Evolutionary conservation across 2,888 invertebrate species (phyloP), one percentile per base, ranked within the genome.

Genomic region (Iphiclides podalirius): DNA sequence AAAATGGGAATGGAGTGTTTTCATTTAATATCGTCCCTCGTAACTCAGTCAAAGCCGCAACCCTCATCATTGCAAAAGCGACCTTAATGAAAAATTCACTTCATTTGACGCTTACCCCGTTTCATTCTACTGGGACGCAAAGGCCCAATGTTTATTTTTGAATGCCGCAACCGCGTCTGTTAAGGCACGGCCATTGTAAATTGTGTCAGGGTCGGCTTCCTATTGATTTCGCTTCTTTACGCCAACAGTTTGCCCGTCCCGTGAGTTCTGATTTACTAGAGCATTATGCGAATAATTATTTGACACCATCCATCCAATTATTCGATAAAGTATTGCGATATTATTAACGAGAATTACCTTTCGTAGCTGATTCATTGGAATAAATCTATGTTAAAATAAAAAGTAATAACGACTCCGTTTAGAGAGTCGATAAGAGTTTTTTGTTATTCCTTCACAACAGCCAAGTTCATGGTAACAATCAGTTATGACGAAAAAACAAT

Each of bases 161-260:
- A 69, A 70, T 60, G 67, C 66, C 61, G 67, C 66, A 67, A 65
- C 72, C 71, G 67, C 67, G 66, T 63, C 67, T 63, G 64, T 62
- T 63, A 71, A 75, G 72, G 71, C 73, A 76, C 72, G 72, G 76
- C 75, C 70, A 75, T 71, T 79, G 74, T 70, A 78, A 87, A 85
- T 73, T 75, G 79, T 86, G 87, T 86, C 87, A 87, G 77, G 87
- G 87, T 84, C 81, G 79, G 61, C 63, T 67, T 67, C 64, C 72
- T 86, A 87, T 87, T 78, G 87, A 87, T 81, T 81, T 71, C 73
- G 66, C 70, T 82, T 81, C 79, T 84, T 80, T 72, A 67, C 67
- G 67, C 70, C 72, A 67, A 70, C 72, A 67, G 60, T 63, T 71
- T 65, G 69, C 72, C 72, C 75, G 64, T 72, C 73, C 73, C 71